A percentile compares a stretch with the other conserved stretches of the same genome.
These are phyloP conservation scores for Xyrauchen texanus DNA, from an alignment of 2,113 vertebrate species.

Conservation along the genomic window DNA sequence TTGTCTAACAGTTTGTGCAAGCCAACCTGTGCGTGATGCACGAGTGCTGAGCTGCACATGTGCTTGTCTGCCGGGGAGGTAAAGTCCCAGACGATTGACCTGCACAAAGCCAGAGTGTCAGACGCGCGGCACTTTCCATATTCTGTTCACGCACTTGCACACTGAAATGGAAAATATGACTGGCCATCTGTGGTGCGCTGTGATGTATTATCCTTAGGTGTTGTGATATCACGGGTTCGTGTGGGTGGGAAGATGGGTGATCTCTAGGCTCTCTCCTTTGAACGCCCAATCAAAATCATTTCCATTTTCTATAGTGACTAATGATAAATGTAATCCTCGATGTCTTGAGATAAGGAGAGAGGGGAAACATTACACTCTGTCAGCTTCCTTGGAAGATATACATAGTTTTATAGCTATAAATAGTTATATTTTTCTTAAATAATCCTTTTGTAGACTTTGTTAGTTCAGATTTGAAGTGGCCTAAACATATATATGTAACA, in stretches of 20 bases:
- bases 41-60: conserved; percentile 8
- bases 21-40: conserved; percentile 1
- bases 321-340: conserved; percentile 10
- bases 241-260: conserved; percentile 46
- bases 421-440: no score
- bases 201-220: conserved; percentile 37
- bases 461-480: no score
- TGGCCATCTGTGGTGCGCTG: conserved; percentile 15
- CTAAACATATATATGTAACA: no score
- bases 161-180: conserved; percentile 37
- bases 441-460: no score
- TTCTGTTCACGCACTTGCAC: background rate
- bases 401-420: no score
- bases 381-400: background rate
- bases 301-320: conserved; percentile 40
- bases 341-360: background rate
- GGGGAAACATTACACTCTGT: background rate
- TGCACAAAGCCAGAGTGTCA: background rate
- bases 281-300: conserved; percentile 42
- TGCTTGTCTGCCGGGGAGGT: conserved; percentile 1
- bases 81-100: conserved; percentile 37
- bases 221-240: conserved; percentile 49
- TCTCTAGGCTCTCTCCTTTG: conserved; percentile 23
- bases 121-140: conserved; percentile 30
- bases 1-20: background rate